Evolutionary conservation across 2,797 vertebrate genomes (phyloP).

Genomic region (Borostomias antarcticus): DNA sequence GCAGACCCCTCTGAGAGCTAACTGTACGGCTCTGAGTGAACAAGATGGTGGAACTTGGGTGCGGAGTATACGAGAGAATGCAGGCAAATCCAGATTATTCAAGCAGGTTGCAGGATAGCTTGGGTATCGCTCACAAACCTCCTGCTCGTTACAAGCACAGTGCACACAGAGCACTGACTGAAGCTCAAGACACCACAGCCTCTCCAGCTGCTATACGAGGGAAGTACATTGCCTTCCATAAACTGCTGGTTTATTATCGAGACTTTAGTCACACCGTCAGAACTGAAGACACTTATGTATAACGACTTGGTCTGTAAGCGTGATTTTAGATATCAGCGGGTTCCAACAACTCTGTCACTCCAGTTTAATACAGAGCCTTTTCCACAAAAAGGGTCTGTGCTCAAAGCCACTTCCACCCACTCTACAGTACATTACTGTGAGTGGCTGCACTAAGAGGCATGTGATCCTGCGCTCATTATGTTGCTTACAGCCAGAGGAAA

Average conservation of each 20-base stretch:
- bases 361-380: conserved; percentile 10
- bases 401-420: conserved; percentile 15
- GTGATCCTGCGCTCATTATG: conserved; percentile 4
- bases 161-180: background rate
- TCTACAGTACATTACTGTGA: conserved; percentile 20
- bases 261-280: too few species aligned
- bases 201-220: background rate
- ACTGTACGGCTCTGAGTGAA: background rate
- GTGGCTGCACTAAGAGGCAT: background rate
- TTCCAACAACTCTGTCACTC: conserved; percentile 30
- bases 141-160: background rate
- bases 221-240: background rate
- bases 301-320: conserved; percentile 10
- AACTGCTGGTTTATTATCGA: too few species aligned
- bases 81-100: too few species aligned
- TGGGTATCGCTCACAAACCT: too few species aligned
- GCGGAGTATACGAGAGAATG: too few species aligned
- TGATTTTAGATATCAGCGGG: conserved; percentile 25
- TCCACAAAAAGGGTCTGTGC: conserved; percentile 19
- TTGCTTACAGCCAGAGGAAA: background rate
- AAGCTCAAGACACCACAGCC: background rate
- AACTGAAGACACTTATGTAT: conserved; percentile 16
- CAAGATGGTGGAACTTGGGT: background rate
- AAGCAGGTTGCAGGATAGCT: too few species aligned
- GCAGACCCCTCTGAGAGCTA: background rate